Evolutionary conservation across 2,113 vertebrate species (phyloP).

Genomic region (Phodopus roborovskii): DNA sequence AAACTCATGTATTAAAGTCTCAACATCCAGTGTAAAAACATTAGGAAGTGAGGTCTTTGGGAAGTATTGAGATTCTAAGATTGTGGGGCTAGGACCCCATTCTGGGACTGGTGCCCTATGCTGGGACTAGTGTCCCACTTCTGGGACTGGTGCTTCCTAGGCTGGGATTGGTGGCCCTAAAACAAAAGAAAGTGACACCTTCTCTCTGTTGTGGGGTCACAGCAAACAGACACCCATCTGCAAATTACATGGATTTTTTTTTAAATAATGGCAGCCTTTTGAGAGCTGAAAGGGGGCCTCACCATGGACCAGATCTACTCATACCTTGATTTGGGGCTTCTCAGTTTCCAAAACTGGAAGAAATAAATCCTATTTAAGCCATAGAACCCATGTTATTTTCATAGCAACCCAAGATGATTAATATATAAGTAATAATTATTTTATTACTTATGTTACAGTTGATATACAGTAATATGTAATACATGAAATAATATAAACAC

Average conservation of each 20-base stretch:
- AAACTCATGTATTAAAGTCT: not conserved
- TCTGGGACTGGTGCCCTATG: not conserved
- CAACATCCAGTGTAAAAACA: not conserved
- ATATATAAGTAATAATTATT: not conserved
- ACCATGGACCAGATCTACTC: not conserved
- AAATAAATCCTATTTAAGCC: slow-evolving; percentile 9
- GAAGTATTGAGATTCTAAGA: not conserved
- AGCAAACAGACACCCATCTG: not conserved
- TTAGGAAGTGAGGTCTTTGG: not conserved
- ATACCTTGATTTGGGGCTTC: not conserved
- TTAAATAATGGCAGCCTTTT: not conserved
- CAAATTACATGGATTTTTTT: not conserved
- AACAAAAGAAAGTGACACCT: not conserved
- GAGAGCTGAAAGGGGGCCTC: not conserved
- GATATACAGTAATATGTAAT: not conserved
- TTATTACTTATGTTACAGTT: not conserved
- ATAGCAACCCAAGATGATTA: not conserved
- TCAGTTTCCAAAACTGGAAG: not conserved
- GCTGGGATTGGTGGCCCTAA: not conserved
- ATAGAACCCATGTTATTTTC: not conserved
- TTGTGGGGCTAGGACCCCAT: not conserved
- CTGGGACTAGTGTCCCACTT: too few species aligned
- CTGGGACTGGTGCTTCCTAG: not conserved
- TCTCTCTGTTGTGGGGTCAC: not conserved
- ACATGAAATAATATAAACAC: slow-evolving; percentile 30